A percentile compares a stretch with the other conserved stretches of the same genome.
These are phyloP conservation scores for Anoura caudifer DNA, from an alignment of 2,113 vertebrate genomes.

Conservation along the genomic window DNA sequence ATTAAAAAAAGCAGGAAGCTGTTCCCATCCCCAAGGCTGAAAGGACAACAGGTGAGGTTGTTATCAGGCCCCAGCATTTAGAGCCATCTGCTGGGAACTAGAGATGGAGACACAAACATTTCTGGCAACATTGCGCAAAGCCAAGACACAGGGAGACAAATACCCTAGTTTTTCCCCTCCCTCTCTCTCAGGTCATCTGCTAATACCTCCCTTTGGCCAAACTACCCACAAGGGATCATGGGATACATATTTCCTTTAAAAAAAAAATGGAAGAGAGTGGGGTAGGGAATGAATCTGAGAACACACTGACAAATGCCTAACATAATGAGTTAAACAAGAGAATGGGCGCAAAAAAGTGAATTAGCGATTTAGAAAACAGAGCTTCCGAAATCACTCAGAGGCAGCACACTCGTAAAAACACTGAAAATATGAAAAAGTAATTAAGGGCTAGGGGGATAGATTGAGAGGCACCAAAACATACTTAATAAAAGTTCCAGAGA, in stretches of 20 bases:
- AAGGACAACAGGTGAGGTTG: background rate
- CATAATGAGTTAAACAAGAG: background rate
- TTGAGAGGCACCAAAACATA: background rate
- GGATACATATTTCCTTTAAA: background rate
- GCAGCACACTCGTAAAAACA: background rate
- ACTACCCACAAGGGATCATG: background rate
- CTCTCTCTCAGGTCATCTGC: background rate
- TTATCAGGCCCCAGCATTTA: background rate
- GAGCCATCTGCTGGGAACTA: background rate
- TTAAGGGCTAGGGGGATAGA: background rate
- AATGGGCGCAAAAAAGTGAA: background rate
- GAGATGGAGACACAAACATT: background rate
- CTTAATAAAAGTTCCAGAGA: constrained; percentile 34
- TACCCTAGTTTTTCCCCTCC: background rate
- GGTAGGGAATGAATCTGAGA: background rate
- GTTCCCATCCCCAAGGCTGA: background rate
- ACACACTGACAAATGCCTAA: background rate
- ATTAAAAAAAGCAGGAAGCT: background rate
- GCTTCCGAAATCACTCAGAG: background rate
- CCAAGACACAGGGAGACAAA: background rate
- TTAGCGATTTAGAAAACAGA: background rate
- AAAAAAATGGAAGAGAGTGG: background rate
- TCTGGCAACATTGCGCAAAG: background rate
- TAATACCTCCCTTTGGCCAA: background rate
- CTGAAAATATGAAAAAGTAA: constrained; percentile 11